Evolutionary conservation across 2,888 invertebrate species (phyloP), one percentile per base, ranked within the genome.

Genomic region (Dermolepida albohirtum): DNA sequence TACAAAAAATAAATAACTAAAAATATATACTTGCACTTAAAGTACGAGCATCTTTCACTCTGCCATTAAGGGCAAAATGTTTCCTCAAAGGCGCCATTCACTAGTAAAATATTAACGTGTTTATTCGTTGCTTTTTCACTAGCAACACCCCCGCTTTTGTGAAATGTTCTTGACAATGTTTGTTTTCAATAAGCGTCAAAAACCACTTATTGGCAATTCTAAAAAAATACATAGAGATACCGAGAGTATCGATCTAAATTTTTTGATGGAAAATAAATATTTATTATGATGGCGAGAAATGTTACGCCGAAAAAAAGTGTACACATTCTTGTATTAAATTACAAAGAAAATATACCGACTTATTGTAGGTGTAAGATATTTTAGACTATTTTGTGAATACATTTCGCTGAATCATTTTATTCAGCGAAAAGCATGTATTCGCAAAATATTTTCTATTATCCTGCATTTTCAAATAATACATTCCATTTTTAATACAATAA

Each of bases 201-300:
- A 39, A 8, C 39, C 40, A 17, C 40, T 16, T 40, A 54, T 16
- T n/a, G 40, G 17, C 11, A 52, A 34, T 34, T 5, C 51, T 17
- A 50, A 34, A 29, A 50, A 54, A 17, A 16, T 40, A 40, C 17
- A 34, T 34, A 6, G 10, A 8, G 34, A 34, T 34, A 34, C 34
- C 2, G 34, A 5, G 54, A 54, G 17, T 40, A 54, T 16, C 16
- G 11, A 5, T 11, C 14, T n/a, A 10, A 2, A 14, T 54, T 54
- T 54, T 52, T 34, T 40, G 16, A 52, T 52, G 52, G 11, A 40
- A 54, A 54, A 17, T 54, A 40, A 40, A 54, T 41, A 54, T 54
- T 54, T 54, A 54, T 40, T 40, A 39, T 17, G 40, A 5, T 11
- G 40, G 40, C 40, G 40, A 40, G 54, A n/a, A 54, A 10, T 40